phyloP scores from a whole-genome alignment of 2,797 vertebrate genomes.

The Rhodeus uyekii region DNA sequence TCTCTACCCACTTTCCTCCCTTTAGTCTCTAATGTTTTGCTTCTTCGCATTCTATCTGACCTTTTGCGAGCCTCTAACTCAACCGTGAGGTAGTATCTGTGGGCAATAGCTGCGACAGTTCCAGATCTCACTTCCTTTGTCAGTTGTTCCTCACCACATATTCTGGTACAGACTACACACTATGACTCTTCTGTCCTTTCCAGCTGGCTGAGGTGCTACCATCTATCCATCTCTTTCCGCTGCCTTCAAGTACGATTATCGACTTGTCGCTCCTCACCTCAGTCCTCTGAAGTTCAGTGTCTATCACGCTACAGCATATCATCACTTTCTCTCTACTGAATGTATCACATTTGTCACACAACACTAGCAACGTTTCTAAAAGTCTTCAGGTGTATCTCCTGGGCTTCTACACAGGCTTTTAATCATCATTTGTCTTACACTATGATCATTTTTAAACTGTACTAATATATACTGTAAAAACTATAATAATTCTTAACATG shows the following conservation, averaged over 20 bases:
- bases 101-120: not conserved
- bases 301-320: not conserved
- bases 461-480: not conserved
- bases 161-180: not conserved
- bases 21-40: not conserved
- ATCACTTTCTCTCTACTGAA: not conserved
- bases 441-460: not conserved
- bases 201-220: constrained; percentile 3
- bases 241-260: not conserved
- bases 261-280: constrained; percentile 1
- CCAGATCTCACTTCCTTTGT: constrained; percentile 2
- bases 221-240: not conserved
- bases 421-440: not conserved
- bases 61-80: not conserved
- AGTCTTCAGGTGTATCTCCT: not conserved
- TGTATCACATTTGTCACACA: not conserved
- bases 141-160: not conserved
- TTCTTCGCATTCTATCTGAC: not conserved
- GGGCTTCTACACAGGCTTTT: not conserved
- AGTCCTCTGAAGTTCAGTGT: not conserved
- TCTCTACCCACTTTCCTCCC: not conserved
- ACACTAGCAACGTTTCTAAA: not conserved
- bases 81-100: not conserved
- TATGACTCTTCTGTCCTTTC: constrained; percentile 10
- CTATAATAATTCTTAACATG: not conserved